Evolutionary conservation across 1,140 invertebrate genomes (phyloP), one percentile per base, ranked within the genome.

Genomic region (Drosophila ficusphila): DNA sequence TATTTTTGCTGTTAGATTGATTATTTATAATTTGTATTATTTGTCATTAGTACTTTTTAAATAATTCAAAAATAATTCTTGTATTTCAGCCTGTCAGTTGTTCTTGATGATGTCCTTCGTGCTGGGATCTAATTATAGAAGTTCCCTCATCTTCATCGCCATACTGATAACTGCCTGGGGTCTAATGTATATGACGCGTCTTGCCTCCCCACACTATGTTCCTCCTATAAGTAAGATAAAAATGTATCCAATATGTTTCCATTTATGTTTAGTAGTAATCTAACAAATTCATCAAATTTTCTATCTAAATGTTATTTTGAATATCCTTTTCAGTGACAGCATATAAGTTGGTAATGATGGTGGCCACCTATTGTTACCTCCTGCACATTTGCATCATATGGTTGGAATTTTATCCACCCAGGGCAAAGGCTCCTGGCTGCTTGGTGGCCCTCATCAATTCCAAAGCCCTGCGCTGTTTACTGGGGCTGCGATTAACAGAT

Each of bases 401-500:
- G 90, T 49, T 91, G 29, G 82, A 78, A n/a, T 23, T 68, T 1
- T 85, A 85, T 69, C 90, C 90, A 4, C 90, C 90, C 0, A 72
- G 78, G 5, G 42, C 48, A 8, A 64, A 76, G 25, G 73, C 76
- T 0, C 44, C 58, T 1, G 38, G 21, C 2, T 82, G 39, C 16
- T 5, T 91, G 12, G 19, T 73, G 0, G 18, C 49, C n/a, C 0
- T 89, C 0, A 44, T 91, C 0, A 91, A 89, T 39, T 67, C 21
- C 0, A 64, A 58, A 1, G 14, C 46, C 6, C 14, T 90, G 18
- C 78, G 90, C 2, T 46, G 79, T 0, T 0, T 81, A 0, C 44
- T 91, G 1, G 88, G 90, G 1, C 52, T 91, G 3, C 62, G 83
- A 4, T 49, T 79, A 1, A 18, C 67, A 0, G 82, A 90, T 77